Evolutionary conservation across 2,113 vertebrate species (phyloP).

Genomic region (Sinosuthora webbiana): DNA sequence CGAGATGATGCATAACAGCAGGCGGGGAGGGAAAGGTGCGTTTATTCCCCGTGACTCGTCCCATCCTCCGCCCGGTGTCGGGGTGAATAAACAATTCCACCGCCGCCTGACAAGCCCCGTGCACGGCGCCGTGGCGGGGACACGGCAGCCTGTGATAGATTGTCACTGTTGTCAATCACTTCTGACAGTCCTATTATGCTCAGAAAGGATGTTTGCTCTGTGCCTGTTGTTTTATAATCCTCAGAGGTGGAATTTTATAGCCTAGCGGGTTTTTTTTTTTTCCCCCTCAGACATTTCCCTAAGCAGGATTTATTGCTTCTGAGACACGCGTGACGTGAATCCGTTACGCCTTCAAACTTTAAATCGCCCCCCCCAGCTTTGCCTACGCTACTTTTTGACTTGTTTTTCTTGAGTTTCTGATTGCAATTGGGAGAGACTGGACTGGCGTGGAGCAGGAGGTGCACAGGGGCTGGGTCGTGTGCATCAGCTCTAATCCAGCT

Average conservation of each 20-base stretch:
- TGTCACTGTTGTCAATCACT: conserved; percentile 65
- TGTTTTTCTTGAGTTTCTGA: not conserved
- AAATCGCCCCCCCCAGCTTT: not conserved
- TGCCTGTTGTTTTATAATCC: conserved; percentile 64
- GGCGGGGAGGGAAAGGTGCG: not conserved
- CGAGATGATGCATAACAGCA: not conserved
- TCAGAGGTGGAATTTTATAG: conserved; percentile 66
- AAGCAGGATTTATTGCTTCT: conserved; percentile 75
- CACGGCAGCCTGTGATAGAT: not conserved
- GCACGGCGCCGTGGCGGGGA: not conserved
- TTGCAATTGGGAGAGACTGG: not conserved
- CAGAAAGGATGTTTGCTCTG: conserved; percentile 52
- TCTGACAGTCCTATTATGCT: conserved; percentile 43
- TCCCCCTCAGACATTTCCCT: conserved; percentile 61
- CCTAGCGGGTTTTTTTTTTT: conserved; percentile 3
- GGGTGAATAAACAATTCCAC: not conserved
- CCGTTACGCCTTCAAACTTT: conserved; percentile 24
- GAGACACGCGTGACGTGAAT: conserved; percentile 66
- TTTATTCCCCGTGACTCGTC: not conserved
- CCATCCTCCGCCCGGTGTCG: not conserved
- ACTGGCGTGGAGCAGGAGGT: not conserved
- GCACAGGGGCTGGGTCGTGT: not conserved
- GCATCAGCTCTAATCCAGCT: not conserved
- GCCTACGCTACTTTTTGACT: not conserved
- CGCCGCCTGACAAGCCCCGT: not conserved